Evolutionary conservation across 2,113 vertebrate species (phyloP).

Genomic region (Pterocles burchelli): DNA sequence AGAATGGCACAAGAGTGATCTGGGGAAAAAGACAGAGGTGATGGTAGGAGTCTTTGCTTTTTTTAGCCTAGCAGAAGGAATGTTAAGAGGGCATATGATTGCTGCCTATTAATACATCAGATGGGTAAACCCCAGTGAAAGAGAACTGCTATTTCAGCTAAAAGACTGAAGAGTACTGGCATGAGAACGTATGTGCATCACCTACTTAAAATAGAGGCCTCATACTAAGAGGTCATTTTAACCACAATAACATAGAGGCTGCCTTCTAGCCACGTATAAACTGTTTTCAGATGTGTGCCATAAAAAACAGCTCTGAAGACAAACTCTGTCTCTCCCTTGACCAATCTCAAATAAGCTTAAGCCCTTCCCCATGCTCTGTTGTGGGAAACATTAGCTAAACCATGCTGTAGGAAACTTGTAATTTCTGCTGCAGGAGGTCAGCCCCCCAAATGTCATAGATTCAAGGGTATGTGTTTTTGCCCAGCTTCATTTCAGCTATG

Average conservation of each 20-base stretch:
- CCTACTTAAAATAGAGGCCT: conserved; percentile 45
- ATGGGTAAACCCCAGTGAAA: conserved; percentile 47
- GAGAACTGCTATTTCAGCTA: conserved; percentile 40
- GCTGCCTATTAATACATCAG: conserved; percentile 57
- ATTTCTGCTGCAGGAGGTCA: background rate
- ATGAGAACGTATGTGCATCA: conserved; percentile 10
- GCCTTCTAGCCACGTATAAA: background rate
- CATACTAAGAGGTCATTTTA: conserved; percentile 8
- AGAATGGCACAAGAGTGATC: background rate
- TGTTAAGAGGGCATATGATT: conserved; percentile 45
- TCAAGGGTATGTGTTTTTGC: background rate
- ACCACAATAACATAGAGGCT: background rate
- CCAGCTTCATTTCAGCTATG: background rate
- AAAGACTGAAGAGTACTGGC: conserved; percentile 27
- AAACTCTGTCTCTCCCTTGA: background rate
- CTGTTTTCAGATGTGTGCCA: background rate
- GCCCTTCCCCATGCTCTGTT: background rate
- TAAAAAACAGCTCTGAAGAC: background rate
- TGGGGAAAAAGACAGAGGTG: background rate
- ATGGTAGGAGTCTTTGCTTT: conserved; percentile 11
- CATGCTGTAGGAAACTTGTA: background rate
- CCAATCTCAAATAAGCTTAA: background rate
- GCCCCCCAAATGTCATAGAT: background rate
- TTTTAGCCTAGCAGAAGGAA: conserved; percentile 49
- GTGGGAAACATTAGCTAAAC: background rate